Base-by-base conservation (phyloP, 1,140 invertebrate species). In the Lutraria rhynchaena region DNA sequence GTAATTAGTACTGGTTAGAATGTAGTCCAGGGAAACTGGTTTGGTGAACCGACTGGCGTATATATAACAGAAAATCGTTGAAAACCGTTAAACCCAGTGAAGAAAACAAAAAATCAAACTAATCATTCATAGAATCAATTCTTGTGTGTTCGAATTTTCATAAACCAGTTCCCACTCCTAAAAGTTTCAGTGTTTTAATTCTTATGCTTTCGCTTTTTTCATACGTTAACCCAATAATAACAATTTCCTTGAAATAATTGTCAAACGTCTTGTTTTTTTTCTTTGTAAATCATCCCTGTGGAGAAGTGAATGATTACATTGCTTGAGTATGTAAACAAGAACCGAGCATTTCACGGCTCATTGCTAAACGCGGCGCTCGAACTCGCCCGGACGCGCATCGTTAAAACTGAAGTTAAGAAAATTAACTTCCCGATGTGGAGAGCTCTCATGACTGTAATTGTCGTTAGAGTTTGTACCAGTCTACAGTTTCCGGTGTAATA, bases 361-460 rank as follows among this genome's bases (percentile, higher is more conserved):
- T 73, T 73, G n/a, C 51, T 33, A 57, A 13, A 73, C 55, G 37
- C 51, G 53, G n/a, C 55, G 33, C 22, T 49, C 70, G 70, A 58
- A 57, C 49, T 58, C n/a, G 70, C 53, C 19, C 11, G 46, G 70
- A 58, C 55, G 27, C 37, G 44, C 53, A 29, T 73, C 70, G 70
- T 73, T 73, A 73, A 73, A 41, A 33, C 17, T 58, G 51, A 46
- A 73, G 53, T 73, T 51, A 73, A 33, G 70, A 58, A 57, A 73
- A 73, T 73, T 73, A 44, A 73, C 70, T 73, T 73, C 53, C 70
- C 35, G 27, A 11, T 24, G n/a, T 58, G 70, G 41, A 58, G 70
- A 58, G 53, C 41, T 44, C 31, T 58, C 44, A 27, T 19, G 53
- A 33, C 53, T 58, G 51, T 49, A 27, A 58, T 73, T 35, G 33